Base-by-base conservation (phyloP, 2,797 vertebrate species). In the Gobionotothen gibberifrons region DNA sequence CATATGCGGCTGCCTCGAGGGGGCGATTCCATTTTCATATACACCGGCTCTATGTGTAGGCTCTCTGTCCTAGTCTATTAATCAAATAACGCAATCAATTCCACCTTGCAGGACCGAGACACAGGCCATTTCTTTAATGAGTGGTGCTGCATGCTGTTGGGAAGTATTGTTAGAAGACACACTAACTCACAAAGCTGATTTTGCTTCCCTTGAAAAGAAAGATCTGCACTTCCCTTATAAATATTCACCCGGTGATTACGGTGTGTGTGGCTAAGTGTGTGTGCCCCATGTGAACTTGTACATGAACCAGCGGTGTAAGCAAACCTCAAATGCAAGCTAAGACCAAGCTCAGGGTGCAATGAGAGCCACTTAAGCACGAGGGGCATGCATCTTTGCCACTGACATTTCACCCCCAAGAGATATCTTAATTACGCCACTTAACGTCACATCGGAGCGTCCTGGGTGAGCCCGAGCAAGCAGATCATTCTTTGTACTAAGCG, bases 401-500 rank as follows among this genome's bases (percentile, higher is more conserved):
- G 86, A 88, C 87, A 88, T 79, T 69, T 72, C 82, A 84, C 78
- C 46, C 43, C 32, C 32, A 36, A 67, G 84, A 92, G 87, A 91
- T 84, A 86, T 90, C 88, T 89, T 94, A 92, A 94, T 94, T 93
- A 91, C 68, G 85, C 81, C 90, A 92, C 87, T 94, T 93, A 93
- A 91, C 87, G 90, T 91, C 83, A 88, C 87, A 76, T 86, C 36
- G 86, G 73, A 26, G 60, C 65, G 81, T 91, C 89, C 91, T 88
- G 74, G 76, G 86, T 64, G 90, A 92, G 91, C 83, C 77, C 77
- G 42, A 76, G 82, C 82, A 79, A 83, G 83, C 84, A 80, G 70
- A 90, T 92, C 86, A 94, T 90, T 93, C 88, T 92, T 90, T 87
- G 90, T 83, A 74, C 84, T 78, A 65, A 88, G 87, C 85, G 21